Base-by-base conservation (phyloP, 2,888 invertebrate genomes). In the Stenodera caucasica region DNA sequence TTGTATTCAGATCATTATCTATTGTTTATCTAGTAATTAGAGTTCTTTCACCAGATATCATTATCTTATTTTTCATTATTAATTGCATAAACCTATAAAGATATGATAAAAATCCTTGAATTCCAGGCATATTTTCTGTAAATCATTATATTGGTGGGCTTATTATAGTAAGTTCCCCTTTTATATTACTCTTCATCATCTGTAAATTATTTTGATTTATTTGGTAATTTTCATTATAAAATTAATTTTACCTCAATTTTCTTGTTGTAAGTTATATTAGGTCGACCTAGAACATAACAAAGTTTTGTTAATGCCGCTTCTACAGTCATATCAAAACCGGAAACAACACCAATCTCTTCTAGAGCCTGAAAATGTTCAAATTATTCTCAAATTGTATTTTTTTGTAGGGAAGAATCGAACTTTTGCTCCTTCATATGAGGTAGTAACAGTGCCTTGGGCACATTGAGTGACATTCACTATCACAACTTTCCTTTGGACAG, bases 391-490 rank as follows among this genome's bases (percentile, higher is more conserved):
- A 40, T 15, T 40, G 14, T 14, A n/a, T n/a, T 40, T 40, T 7
- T 40, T 40, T 40, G 6, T 8, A 7, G 12, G 49, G 49, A 7
- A 49, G 64, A 62, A 21, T 18, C 37, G 79, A 68, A 87, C 90
- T 81, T 90, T 87, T 56, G 96, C 97, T 55, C 95, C 90, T 74
- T 92, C 92, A 75, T 98, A 98, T 0, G 89, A 82, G 8, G 88
- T 83, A 0, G 75, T 77, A 0, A 98, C 97, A 1, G 88, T 82
- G 0, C 98, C 98, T 53, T 86, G 88, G 0, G 85, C 81, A 75
- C 98, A 98, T 77, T 98, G 98, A 0, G 96, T 94, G 67, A 93
- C 92, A 79, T 97, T 98, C 1, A 98, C 87, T 32, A 97, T 86
- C 35, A 98, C 87, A 0, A 96, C 87, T 0, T 94, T 94, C 11